A percentile compares a stretch with the other conserved stretches of the same genome.
These are phyloP conservation scores for Melieria picta DNA, from an alignment of 2,888 invertebrate species.

Conservation along the genomic window DNA sequence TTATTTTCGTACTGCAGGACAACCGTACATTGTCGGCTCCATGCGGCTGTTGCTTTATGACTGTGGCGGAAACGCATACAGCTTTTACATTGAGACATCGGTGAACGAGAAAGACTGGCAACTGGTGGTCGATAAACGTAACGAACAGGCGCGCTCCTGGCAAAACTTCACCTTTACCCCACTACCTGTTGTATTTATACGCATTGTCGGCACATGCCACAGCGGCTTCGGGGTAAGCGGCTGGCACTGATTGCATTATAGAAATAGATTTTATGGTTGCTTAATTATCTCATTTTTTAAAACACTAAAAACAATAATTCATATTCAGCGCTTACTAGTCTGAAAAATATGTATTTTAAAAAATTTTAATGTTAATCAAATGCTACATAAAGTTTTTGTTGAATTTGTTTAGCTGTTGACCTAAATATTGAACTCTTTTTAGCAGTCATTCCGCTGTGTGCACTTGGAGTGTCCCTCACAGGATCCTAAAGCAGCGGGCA, in stretches of 20 bases:
- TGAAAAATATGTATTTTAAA: too few species aligned
- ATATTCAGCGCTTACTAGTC: too few species aligned
- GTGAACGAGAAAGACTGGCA: constrained; percentile 93
- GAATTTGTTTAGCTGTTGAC: constrained; percentile 37
- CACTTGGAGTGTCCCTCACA: constrained; percentile 96
- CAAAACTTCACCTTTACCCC: constrained; percentile 88
- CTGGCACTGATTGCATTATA: constrained; percentile 31
- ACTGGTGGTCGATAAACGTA: constrained; percentile 86
- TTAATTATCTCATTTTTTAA: too few species aligned
- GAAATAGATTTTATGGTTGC: too few species aligned
- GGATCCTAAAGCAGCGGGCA: too few species aligned
- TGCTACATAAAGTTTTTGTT: too few species aligned
- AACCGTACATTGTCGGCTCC: constrained; percentile 92
- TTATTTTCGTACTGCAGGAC: constrained; percentile 67
- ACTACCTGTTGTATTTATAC: constrained; percentile 89
- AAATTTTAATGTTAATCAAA: too few species aligned
- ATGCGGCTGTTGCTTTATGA: constrained; percentile 96
- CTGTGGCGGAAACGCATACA: constrained; percentile 87
- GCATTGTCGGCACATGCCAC: constrained; percentile 95
- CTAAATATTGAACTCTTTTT: constrained; percentile 35
- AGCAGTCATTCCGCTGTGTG: constrained; percentile 96
- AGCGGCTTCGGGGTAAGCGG: constrained; percentile 90
- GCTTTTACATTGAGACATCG: constrained; percentile 95
- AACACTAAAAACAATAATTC: not conserved
- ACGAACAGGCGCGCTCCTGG: constrained; percentile 92